Conservation (phyloP, 1,140 invertebrate genomes). For the Maniola jurtina region DNA sequence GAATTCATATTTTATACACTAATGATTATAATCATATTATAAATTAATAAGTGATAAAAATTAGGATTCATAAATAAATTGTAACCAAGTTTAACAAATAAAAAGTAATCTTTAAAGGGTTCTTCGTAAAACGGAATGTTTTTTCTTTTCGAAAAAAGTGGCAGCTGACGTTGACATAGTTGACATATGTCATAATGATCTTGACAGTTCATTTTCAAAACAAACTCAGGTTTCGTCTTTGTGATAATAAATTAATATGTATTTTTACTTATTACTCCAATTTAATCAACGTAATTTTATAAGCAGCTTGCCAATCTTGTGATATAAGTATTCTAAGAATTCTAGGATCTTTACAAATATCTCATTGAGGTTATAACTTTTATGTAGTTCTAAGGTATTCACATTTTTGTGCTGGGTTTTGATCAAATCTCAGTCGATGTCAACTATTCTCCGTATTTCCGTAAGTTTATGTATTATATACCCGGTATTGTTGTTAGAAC, state of each 20-base stretch:
- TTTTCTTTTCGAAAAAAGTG: constrained; percentile 15
- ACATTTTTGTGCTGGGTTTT: background rate
- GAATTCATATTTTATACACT: too few relatives aligned
- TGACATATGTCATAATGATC: too few relatives aligned
- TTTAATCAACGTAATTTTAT: background rate
- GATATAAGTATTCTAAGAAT: too few relatives aligned
- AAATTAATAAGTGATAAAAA: too few relatives aligned
- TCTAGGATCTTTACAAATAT: background rate
- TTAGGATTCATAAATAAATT: too few relatives aligned
- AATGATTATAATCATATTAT: too few relatives aligned
- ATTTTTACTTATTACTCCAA: background rate
- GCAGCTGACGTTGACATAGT: constrained; percentile 18
- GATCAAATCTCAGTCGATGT: constrained; percentile 27
- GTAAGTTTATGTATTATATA: constrained; percentile 24
- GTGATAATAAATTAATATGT: too few relatives aligned
- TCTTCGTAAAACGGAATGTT: constrained; percentile 7
- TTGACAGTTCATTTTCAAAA: constrained; percentile 18
- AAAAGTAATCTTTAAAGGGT: background rate
- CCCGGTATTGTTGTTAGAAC: constrained; percentile 18
- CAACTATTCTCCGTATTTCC: constrained; percentile 23
- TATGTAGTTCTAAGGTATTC: constrained; percentile 25
- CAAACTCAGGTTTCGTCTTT: background rate
- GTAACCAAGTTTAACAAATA: background rate
- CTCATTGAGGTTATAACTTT: constrained; percentile 31
- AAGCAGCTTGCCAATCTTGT: background rate